Conservation (phyloP, 2,113 vertebrate genomes). For the Speoplatyrhinus poulsoni region DNA sequence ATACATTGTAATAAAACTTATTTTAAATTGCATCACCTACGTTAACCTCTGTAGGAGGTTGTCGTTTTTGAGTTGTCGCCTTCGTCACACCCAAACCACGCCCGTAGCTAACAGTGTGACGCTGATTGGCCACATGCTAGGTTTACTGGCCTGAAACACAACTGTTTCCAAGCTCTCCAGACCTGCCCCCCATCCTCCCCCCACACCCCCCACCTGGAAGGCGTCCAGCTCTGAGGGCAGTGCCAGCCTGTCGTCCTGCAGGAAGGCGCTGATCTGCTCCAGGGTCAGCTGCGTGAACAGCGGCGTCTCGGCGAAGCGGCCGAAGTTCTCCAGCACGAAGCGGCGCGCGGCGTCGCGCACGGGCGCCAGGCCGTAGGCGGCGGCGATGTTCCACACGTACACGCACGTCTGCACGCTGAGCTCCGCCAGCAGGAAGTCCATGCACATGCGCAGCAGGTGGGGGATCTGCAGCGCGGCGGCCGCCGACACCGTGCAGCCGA, state of each 20-base stretch:
- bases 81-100: too few species aligned
- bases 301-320: conserved; percentile 78
- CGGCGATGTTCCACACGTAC: conserved; percentile 82
- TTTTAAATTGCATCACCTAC: too few species aligned
- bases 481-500: conserved; percentile 80
- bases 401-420: conserved; percentile 81
- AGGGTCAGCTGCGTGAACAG: conserved; percentile 83
- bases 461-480: conserved; percentile 80
- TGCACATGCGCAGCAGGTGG: conserved; percentile 80
- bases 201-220: conserved; percentile 76
- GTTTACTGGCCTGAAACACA: too few species aligned
- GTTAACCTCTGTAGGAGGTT: too few species aligned
- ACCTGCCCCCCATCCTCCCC: not conserved
- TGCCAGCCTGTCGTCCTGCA: conserved; percentile 79
- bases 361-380: conserved; percentile 74
- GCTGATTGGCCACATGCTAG: too few species aligned
- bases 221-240: conserved; percentile 78
- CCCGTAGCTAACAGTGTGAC: too few species aligned
- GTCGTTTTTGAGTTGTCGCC: too few species aligned
- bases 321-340: conserved; percentile 81
- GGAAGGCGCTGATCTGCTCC: conserved; percentile 80
- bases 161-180: too few species aligned
- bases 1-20: too few species aligned
- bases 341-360: conserved; percentile 73
- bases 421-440: conserved; percentile 81